Evolutionary conservation across 2,888 invertebrate genomes (phyloP), one percentile per base, ranked within the genome.

Genomic region (Diogma glabrata): DNA sequence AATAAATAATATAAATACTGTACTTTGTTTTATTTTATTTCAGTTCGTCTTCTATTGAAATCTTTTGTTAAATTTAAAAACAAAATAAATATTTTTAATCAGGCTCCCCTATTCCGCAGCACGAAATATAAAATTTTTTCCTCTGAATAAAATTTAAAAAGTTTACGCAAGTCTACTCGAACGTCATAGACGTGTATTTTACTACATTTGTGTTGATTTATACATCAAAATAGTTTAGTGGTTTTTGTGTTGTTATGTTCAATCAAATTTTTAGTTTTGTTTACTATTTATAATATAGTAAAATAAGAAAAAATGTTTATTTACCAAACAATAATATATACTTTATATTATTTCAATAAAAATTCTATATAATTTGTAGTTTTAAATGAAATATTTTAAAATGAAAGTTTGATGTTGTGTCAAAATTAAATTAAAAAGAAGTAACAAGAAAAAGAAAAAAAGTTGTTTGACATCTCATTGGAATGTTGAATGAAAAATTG

Each of bases 391-490:
- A 43, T 22, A 22, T 43, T 22, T 3, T 12, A 43, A 43, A 43
- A 43, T 20, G 23, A 43, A 43, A 23, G 20, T 43, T 23, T 22
- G 43, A 22, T 20, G 43, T 43, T 46, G 46, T 46, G 46, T 46
- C 24, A 46, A 46, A 46, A 46, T 24, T 9, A 23, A 24, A 9
- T 24, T 23, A n/a, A 22, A 20, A 22, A 43, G 9, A 43, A 14
- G 6, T n/a, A 43, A 43, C n/a, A 43, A 22, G 20, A 43, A 22
- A 5, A 43, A 43, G 43, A 43, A 43, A 23, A 43, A 43, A 46
- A 24, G 24, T 46, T 46, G 46, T 46, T 46, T 46, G 46, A 46
- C 46, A 46, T 22, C 22, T 46, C 46, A 46, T 46, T 46, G 46
- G 46, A 46, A 46, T 46, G 46, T 46, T 22, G 46, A 43, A 43